Evolutionary conservation across 2,797 vertebrate species (phyloP).

Genomic region (Spondyliosoma cantharus): DNA sequence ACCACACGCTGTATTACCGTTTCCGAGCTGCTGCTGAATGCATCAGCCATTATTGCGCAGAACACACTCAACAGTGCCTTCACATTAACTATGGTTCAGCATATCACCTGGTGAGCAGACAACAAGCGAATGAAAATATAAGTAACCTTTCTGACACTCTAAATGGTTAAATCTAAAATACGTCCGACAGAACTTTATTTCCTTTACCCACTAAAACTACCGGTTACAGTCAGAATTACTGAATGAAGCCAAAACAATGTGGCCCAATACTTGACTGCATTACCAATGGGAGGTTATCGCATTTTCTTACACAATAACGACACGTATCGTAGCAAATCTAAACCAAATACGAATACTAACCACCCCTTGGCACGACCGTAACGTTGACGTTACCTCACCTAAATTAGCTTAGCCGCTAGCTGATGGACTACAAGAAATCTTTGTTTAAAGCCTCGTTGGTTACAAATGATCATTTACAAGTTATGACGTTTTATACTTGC

Average conservation of each 20-base stretch:
- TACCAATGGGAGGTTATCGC: accelerated
- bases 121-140: not conserved
- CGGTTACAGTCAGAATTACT: not conserved
- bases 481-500: not conserved
- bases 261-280: not conserved
- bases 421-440: not conserved
- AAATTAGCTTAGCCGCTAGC: conserved; percentile 33
- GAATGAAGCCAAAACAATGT: not conserved
- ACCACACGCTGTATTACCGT: conserved; percentile 80
- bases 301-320: not conserved
- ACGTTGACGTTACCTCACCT: not conserved
- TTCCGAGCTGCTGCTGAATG: conserved; percentile 88
- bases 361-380: not conserved
- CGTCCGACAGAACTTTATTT: not conserved
- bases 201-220: not conserved
- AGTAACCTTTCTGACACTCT: not conserved
- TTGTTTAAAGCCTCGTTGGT: not conserved
- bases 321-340: not conserved
- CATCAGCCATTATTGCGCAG: conserved; percentile 79
- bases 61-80: not conserved
- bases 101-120: not conserved
- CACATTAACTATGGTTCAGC: not conserved
- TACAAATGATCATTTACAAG: not conserved
- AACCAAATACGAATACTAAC: too few relatives aligned
- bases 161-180: not conserved